phyloP scores from a whole-genome alignment of 1,140 invertebrate species.

The Archivesica marissinica region DNA sequence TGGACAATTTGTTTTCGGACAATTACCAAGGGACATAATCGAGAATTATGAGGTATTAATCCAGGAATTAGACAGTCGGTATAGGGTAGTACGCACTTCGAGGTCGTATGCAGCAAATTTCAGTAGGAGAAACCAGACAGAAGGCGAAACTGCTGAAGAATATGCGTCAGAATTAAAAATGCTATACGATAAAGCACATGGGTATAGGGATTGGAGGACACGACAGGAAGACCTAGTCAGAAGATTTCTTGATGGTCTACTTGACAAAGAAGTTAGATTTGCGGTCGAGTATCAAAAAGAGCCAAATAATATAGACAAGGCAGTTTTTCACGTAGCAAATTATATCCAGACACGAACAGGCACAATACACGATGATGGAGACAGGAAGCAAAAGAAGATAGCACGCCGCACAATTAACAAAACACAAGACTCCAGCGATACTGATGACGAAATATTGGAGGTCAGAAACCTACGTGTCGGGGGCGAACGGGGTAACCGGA shows the following conservation, averaged over 20 bases:
- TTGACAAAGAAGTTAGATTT: slow-evolving; percentile 11
- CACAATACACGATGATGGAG: neutral
- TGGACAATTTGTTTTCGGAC: neutral
- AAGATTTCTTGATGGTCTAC: neutral
- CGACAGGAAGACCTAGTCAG: slow-evolving; percentile 3
- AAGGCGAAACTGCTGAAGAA: slow-evolving; percentile 7
- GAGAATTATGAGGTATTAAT: neutral
- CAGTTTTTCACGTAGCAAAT: slow-evolving; percentile 1
- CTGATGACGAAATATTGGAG: neutral
- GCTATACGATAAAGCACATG: slow-evolving; percentile 23
- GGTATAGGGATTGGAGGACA: neutral
- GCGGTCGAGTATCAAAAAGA: slow-evolving; percentile 13
- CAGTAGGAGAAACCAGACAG: neutral
- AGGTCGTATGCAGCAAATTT: slow-evolving; percentile 6
- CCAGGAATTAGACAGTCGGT: neutral
- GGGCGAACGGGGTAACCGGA: neutral
- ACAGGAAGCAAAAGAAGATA: neutral
- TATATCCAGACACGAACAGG: neutral
- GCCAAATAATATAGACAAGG: neutral
- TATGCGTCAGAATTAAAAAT: slow-evolving; percentile 6
- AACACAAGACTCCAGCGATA: neutral
- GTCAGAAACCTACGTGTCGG: neutral
- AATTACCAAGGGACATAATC: neutral
- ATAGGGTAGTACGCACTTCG: slow-evolving; percentile 25
- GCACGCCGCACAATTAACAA: neutral